These are phyloP conservation scores for Cochlearius cochlearius DNA, from an alignment of 2,113 vertebrate genomes.

Conservation along the genomic window DNA sequence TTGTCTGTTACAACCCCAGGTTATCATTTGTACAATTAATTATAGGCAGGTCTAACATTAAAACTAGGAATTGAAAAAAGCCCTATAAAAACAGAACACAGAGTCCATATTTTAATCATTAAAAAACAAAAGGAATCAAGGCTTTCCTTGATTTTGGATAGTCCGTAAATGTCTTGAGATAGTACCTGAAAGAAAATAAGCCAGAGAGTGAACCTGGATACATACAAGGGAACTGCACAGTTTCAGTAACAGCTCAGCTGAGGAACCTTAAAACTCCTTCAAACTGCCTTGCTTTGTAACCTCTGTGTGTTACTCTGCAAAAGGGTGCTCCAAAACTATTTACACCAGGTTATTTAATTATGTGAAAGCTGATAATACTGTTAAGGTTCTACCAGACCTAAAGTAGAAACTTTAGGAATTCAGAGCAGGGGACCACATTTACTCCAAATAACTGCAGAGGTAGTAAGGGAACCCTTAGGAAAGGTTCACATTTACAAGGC, in stretches of 20 bases:
- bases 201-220: slow-evolving; percentile 2
- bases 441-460: background rate
- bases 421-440: background rate
- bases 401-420: background rate
- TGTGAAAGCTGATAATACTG: background rate
- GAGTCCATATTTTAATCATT: slow-evolving; percentile 46
- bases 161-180: slow-evolving; percentile 83
- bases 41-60: background rate
- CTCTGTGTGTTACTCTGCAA: background rate
- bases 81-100: slow-evolving; percentile 15
- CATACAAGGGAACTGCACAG: background rate
- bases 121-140: slow-evolving; percentile 89
- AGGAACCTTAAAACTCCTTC: background rate
- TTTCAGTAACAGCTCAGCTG: background rate
- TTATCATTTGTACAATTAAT: background rate
- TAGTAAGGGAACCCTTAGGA: background rate
- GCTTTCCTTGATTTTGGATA: slow-evolving; percentile 88
- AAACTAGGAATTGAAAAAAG: slow-evolving; percentile 7
- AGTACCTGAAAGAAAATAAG: slow-evolving; percentile 81
- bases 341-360: background rate
- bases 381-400: background rate
- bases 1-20: background rate
- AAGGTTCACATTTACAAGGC: background rate
- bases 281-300: background rate
- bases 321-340: background rate